A percentile compares a stretch with the other conserved stretches of the same genome.
These are phyloP conservation scores for Bombus superbus DNA, from an alignment of 1,140 invertebrate genomes.

Conservation along the genomic window DNA sequence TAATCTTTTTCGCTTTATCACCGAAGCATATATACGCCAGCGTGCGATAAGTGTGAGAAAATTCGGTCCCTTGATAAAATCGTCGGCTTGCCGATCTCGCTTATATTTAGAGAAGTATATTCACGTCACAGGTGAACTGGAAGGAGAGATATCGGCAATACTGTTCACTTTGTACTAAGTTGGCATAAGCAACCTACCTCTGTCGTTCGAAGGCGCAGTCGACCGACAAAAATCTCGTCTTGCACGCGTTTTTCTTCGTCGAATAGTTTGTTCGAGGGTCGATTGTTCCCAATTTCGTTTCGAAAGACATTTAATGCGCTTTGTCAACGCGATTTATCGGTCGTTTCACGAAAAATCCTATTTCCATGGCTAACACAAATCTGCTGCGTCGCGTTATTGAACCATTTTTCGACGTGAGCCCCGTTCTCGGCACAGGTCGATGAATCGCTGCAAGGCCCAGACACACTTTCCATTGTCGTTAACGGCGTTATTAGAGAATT, in stretches of 20 bases:
- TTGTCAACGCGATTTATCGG: conserved; percentile 56
- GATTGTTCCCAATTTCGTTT: conserved; percentile 53
- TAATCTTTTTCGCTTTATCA: background rate
- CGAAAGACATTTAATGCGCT: conserved; percentile 72
- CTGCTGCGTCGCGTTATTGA: background rate
- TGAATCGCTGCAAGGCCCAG: background rate
- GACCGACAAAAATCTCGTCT: background rate
- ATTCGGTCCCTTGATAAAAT: too few relatives aligned
- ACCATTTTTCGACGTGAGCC: background rate
- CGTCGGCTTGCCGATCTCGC: too few relatives aligned
- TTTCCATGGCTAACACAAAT: conserved; percentile 21
- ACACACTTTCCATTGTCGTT: conserved; percentile 50
- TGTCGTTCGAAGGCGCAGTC: background rate
- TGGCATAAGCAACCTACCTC: conserved; percentile 24
- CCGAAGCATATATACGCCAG: background rate
- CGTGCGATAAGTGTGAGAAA: too few relatives aligned
- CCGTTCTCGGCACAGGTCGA: background rate
- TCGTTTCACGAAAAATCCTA: conserved; percentile 57
- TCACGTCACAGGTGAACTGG: background rate
- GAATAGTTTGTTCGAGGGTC: conserved; percentile 46
- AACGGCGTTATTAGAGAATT: conserved; percentile 70
- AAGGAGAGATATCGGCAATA: background rate
- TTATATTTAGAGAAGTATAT: background rate
- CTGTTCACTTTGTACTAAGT: conserved; percentile 4
- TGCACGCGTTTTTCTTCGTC: background rate